Base-by-base conservation (phyloP, 2,113 vertebrate species). In the Columbina picui region DNA sequence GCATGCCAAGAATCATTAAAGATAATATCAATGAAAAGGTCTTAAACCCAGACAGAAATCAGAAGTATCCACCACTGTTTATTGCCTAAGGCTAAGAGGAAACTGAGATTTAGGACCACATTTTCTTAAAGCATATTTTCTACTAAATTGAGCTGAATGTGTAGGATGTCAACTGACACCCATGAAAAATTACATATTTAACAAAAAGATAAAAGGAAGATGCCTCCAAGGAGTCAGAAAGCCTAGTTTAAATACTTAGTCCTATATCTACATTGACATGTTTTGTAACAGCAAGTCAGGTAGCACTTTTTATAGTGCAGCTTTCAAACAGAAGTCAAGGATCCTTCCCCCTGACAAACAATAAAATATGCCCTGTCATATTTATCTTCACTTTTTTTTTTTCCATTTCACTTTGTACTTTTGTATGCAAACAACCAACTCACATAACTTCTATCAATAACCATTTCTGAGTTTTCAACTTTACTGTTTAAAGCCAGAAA, bases 341-440 rank as follows among this genome's bases (percentile, higher is more conserved):
- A 55, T 53, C n/a, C 19, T 78, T 81, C 15, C 27, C 41, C 7
- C 52, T n/a, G 36, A 52, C 0, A 8, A 73, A 73, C 18, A 26
- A 8, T 39, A 75, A 39, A 70, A 73, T 29, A 15, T 0, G 0
- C 7, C 7, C 9, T 50, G 20, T 12, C 2, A 0, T n/a, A 67
- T 57, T 61, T 60, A 43, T n/a, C 11, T 82, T 82, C 14, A 19
- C 14, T 27, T 61, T 32, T 75, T 81, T 81, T 38, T 83, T 43
- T 52, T 25, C 5, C 19, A 39, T 60, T 60, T 89, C 12, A 19
- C 2, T 73, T 71, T 21, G 7, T 43, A 56, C 7, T 76, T 89
- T 23, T 15, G 3, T 27, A 29, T 53, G 30, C 3, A 38, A 13
- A 29, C 9, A 68, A 49, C 14, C 4, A 36, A 80, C 53, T 75